A percentile compares a stretch with the other conserved stretches of the same genome.
Conservation (phyloP, 2,113 vertebrate genomes). For the Leptosomus discolor region DNA sequence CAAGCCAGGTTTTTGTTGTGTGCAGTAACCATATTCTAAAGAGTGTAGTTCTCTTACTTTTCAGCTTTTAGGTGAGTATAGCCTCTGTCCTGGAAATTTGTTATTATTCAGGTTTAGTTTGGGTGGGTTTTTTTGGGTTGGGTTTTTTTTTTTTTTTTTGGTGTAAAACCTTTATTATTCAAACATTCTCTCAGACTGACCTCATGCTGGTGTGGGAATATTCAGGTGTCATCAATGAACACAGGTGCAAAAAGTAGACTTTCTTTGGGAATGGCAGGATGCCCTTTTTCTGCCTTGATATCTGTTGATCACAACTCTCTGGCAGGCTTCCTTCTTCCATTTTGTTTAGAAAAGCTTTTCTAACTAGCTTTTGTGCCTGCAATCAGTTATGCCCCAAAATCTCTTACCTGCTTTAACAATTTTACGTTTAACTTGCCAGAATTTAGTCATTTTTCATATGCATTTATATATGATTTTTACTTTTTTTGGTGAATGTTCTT, state of each 20-base stretch:
- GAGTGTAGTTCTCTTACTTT: background rate
- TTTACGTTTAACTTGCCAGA: background rate
- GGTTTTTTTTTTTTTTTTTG: background rate
- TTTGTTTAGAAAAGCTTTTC: background rate
- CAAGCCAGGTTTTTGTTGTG: background rate
- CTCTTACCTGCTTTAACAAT: background rate
- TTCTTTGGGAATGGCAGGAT: background rate
- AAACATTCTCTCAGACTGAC: background rate
- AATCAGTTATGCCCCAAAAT: background rate
- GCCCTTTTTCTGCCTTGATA: background rate
- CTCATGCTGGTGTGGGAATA: background rate
- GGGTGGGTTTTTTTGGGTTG: too few species aligned
- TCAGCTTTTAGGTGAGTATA: background rate
- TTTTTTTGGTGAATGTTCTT: background rate
- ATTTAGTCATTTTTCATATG: background rate
- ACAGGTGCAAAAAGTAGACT: background rate
- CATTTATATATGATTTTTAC: background rate
- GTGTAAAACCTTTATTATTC: background rate
- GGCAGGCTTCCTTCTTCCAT: background rate
- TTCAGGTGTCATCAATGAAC: background rate
- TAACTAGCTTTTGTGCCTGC: background rate
- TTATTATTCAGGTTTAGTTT: background rate
- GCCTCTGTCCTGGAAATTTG: background rate
- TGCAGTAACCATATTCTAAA: background rate
- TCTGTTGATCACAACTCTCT: background rate